Evolutionary conservation across 2,113 vertebrate genomes (phyloP).

Genomic region (Neomonachus schauinslandi): DNA sequence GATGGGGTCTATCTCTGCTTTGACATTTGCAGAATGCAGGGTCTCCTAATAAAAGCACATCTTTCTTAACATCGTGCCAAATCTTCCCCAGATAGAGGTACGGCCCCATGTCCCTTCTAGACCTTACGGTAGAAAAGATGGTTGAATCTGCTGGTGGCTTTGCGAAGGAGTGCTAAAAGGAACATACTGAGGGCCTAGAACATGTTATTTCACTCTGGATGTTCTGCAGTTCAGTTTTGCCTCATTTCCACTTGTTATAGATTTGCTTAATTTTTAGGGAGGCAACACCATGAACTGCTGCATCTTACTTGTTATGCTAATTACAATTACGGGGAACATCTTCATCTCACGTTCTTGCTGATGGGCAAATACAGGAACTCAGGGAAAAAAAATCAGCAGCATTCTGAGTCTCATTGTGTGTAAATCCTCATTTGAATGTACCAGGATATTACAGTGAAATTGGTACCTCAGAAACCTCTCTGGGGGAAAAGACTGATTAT

Average conservation of each 20-base stretch:
- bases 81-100: background rate
- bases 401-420: background rate
- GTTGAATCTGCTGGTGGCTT: background rate
- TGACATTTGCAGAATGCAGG: conserved; percentile 67
- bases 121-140: background rate
- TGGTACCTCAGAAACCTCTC: background rate
- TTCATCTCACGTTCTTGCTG: background rate
- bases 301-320: background rate
- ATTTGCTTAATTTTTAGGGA: background rate
- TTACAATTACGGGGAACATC: background rate
- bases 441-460: background rate
- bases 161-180: background rate
- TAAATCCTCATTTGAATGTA: background rate
- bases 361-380: background rate
- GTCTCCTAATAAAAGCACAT: conserved; percentile 27
- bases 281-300: background rate
- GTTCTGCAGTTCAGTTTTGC: background rate
- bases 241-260: background rate
- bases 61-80: background rate
- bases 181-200: background rate
- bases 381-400: background rate
- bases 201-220: background rate
- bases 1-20: conserved; percentile 63
- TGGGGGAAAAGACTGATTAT: background rate
- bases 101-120: background rate